Base-by-base conservation (phyloP, 1,140 invertebrate genomes). In the Caerostris darwini region DNA sequence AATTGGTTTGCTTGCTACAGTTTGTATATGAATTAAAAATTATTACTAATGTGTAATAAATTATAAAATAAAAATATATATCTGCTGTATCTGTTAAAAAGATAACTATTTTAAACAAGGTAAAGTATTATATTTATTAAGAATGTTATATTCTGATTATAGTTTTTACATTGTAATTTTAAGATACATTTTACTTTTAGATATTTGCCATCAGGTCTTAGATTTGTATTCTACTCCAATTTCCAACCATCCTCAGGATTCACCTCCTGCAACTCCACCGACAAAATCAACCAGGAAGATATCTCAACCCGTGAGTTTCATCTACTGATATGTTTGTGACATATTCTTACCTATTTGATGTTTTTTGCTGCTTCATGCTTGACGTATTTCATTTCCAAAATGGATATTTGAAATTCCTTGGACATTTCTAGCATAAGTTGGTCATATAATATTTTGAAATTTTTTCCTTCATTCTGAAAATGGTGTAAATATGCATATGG, bases 151-250 rank as follows among this genome's bases (percentile, higher is more conserved):
- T 2, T 14, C 5, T 64, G 12, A 64, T 17, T 61, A 0, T 64
- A 14, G 4, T 64, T 10, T 2, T 14, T 64, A 14, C 17, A 3
- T 64, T 64, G 2, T 5, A 17, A 12, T 12, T 10, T 64, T 64
- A 64, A 64, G 34, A 64, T 64, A 64, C 17, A 14, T 64, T 77
- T 57, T 7, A 19, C 14, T 95, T 96, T 64, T 95, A 97, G 98
- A 99, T 96, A 99, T 99, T 95, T 99, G 99, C 95, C 99, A 99
- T 96, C 99, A 99, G 97, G 98, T 99, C 19, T 96, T 99, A 95
- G 98, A 99, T 96, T 96, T 98, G 94, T 98, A 98, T 96, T 95
- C 94, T n/a, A 94, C 90, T 59, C 94, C 95, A 19, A 69, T 94
- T 54, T 90, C 95, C 10, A 94, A 94, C 34, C 93, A 92, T 10